Evolutionary conservation across 2,888 invertebrate genomes (phyloP).

Genomic region (Achlya flavicornis): DNA sequence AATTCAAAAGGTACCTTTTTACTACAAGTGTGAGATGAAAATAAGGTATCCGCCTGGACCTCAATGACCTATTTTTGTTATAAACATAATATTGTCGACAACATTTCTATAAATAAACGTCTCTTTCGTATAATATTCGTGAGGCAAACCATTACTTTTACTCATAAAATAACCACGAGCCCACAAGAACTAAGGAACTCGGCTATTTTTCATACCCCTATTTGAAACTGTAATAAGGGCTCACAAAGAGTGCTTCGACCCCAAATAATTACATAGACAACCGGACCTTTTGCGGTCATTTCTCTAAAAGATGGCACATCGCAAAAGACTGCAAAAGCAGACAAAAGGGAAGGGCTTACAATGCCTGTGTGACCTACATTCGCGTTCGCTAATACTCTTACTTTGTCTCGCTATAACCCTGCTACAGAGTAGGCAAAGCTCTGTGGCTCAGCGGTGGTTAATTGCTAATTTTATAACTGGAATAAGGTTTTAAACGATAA

Average conservation of each 20-base stretch:
- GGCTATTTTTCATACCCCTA: slow-evolving; percentile 3
- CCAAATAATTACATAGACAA: slow-evolving; percentile 38
- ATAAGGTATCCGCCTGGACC: too few species aligned
- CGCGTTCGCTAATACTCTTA: slow-evolving; percentile 65
- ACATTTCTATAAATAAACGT: not conserved
- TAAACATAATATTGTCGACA: not conserved
- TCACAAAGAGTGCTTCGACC: slow-evolving; percentile 37
- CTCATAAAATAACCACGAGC: not conserved
- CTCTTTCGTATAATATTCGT: not conserved
- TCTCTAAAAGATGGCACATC: slow-evolving; percentile 52
- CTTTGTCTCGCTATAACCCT: slow-evolving; percentile 56
- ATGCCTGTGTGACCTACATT: slow-evolving; percentile 70
- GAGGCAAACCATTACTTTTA: not conserved
- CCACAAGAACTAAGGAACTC: not conserved
- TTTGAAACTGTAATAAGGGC: slow-evolving; percentile 4
- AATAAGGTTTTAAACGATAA: not conserved
- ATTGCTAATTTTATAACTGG: slow-evolving; percentile 44
- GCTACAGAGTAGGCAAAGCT: slow-evolving; percentile 37
- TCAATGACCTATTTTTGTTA: too few species aligned
- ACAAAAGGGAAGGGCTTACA: slow-evolving; percentile 65
- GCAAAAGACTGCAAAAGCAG: slow-evolving; percentile 57
- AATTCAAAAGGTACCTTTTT: too few species aligned
- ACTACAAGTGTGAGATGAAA: too few species aligned
- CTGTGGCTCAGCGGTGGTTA: slow-evolving; percentile 36
- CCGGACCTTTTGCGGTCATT: slow-evolving; percentile 51